These are phyloP conservation scores for Drosophila algonquin DNA, from an alignment of 2,888 invertebrate genomes.

Conservation along the genomic window DNA sequence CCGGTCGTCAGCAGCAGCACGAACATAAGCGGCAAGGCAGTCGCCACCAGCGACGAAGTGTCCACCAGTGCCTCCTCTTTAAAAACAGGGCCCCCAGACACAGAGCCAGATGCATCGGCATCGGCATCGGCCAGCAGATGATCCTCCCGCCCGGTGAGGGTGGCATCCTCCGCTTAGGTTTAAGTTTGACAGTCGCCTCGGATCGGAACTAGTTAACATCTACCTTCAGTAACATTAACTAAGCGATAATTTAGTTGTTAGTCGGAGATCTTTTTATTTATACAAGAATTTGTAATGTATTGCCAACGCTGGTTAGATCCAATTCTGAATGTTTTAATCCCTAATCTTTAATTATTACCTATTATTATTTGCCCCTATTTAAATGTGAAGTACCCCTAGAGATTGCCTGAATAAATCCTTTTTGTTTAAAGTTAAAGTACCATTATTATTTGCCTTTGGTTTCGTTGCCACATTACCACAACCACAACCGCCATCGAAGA, in stretches of 20 bases:
- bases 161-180: constrained; percentile 17
- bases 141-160: constrained; percentile 21
- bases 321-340: constrained; percentile 55
- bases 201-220: constrained; percentile 76
- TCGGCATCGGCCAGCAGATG: constrained; percentile 49
- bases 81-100: constrained; percentile 32
- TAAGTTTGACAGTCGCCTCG: constrained; percentile 47
- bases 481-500: background rate
- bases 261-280: constrained; percentile 48
- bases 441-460: constrained; percentile 28
- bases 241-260: constrained; percentile 63
- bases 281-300: constrained; percentile 54
- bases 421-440: constrained; percentile 55
- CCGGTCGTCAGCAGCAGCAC: constrained; percentile 83
- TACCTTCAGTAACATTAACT: constrained; percentile 67
- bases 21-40: constrained; percentile 57
- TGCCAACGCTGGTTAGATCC: constrained; percentile 45
- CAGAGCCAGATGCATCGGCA: constrained; percentile 42
- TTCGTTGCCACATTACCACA: background rate
- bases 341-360: constrained; percentile 50
- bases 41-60: constrained; percentile 70
- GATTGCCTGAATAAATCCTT: constrained; percentile 68
- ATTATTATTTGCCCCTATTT: constrained; percentile 72
- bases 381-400: constrained; percentile 72
- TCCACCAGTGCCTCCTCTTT: constrained; percentile 77